Evolutionary conservation across 1,140 invertebrate species (phyloP).

Genomic region (Lucilia sericata): DNA sequence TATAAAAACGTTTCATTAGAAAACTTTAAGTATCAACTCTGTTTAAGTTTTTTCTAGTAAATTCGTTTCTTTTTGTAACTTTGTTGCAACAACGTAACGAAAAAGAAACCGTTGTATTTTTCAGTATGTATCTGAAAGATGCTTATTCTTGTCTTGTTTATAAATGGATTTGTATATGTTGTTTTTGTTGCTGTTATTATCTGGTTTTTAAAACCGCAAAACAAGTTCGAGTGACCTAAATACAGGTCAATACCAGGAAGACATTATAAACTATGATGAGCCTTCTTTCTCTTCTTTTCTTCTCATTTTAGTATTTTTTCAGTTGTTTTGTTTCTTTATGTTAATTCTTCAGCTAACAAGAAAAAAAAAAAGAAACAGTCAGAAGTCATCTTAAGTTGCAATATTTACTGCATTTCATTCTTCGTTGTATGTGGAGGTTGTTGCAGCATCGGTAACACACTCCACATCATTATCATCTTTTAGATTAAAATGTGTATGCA

Average conservation of each 20-base stretch:
- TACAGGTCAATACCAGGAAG: conserved; percentile 54
- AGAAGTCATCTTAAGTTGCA: neutral
- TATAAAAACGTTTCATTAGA: neutral
- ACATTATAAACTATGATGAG: conserved; percentile 44
- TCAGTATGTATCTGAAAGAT: neutral
- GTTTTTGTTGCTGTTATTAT: conserved; percentile 14
- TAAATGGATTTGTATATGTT: neutral
- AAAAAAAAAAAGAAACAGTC: no score
- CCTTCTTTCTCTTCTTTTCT: conserved; percentile 12
- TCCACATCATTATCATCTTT: no score
- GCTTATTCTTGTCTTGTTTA: neutral
- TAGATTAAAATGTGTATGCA: no score
- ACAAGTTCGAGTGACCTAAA: conserved; percentile 53
- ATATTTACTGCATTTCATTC: neutral
- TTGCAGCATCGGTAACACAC: no score
- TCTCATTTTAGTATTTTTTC: neutral
- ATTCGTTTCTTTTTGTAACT: neutral
- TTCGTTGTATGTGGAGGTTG: no score
- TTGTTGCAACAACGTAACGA: neutral
- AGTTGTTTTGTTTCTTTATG: neutral
- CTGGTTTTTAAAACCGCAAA: conserved; percentile 29
- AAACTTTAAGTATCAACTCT: neutral
- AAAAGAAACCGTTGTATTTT: neutral
- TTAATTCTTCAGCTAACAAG: neutral
- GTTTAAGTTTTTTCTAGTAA: neutral